These are phyloP conservation scores for Anguilla obscura DNA, from an alignment of 2,797 vertebrate species.

Conservation along the genomic window DNA sequence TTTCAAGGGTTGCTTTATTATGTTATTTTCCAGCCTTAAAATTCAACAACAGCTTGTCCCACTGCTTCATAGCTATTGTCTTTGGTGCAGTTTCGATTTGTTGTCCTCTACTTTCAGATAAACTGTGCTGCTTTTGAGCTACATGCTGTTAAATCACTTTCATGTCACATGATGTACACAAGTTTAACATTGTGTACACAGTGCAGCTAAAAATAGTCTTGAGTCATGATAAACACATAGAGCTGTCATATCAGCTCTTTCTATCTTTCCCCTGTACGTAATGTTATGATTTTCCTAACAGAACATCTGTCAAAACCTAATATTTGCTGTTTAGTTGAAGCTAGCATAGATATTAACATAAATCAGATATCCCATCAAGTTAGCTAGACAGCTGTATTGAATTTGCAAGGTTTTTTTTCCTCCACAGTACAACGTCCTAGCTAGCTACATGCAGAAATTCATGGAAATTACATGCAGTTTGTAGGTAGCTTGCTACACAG, in stretches of 20 bases:
- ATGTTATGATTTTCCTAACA: too few species aligned
- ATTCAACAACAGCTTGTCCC: not conserved
- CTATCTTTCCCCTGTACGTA: not conserved
- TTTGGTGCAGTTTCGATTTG: not conserved
- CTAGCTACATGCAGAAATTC: not conserved
- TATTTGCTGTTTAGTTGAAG: not conserved
- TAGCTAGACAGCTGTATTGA: not conserved
- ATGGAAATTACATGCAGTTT: not conserved
- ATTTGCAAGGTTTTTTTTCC: not conserved
- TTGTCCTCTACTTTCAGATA: not conserved
- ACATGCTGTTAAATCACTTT: not conserved
- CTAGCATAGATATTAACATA: not conserved
- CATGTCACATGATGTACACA: not conserved
- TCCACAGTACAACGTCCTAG: not conserved
- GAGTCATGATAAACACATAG: not conserved
- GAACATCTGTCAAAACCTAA: not conserved
- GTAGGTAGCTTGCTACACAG: not conserved
- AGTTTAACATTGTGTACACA: not conserved
- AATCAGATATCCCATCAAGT: not conserved
- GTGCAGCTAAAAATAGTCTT: not conserved
- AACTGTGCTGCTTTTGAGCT: not conserved
- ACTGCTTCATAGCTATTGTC: not conserved
- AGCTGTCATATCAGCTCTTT: not conserved
- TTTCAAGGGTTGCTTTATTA: not conserved
- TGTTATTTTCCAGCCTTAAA: not conserved